Percentiles rank a stretch among this genome's conserved stretches.
These are phyloP conservation scores for Oryzias melastigma DNA, from an alignment of 2,113 vertebrate species.

Conservation along the genomic window DNA sequence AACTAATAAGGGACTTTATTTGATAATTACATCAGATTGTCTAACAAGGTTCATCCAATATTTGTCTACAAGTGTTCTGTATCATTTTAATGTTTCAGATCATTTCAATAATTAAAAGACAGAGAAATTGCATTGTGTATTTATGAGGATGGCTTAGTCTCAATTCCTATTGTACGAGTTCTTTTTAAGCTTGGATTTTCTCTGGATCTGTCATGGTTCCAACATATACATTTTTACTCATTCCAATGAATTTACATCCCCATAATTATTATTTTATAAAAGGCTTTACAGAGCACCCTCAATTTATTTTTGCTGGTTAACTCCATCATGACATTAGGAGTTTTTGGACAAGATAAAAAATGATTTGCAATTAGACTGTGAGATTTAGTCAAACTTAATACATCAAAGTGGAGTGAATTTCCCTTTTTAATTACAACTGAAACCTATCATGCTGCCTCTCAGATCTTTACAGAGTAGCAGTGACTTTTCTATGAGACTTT, in stretches of 20 bases:
- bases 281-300: not conserved
- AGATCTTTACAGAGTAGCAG: too few relatives aligned
- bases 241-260: conserved; percentile 8
- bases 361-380: not conserved
- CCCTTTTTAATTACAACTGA: too few relatives aligned
- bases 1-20: conserved; percentile 36
- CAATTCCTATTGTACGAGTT: conserved; percentile 11
- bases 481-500: too few relatives aligned
- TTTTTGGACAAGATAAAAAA: not conserved
- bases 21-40: conserved; percentile 51
- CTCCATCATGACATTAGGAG: not conserved
- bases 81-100: conserved; percentile 60
- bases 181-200: not conserved
- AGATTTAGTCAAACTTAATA: too few relatives aligned
- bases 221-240: conserved; percentile 6
- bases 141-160: conserved; percentile 35
- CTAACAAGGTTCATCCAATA: conserved; percentile 34
- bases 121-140: conserved; percentile 49
- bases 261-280: not conserved
- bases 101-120: conserved; percentile 57
- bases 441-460: too few relatives aligned
- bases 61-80: conserved; percentile 47
- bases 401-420: too few relatives aligned
- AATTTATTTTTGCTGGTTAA: not conserved
- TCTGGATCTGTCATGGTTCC: conserved; percentile 5